Evolutionary conservation across 2,797 vertebrate species (phyloP).

Genomic region (Chelon auratus): DNA sequence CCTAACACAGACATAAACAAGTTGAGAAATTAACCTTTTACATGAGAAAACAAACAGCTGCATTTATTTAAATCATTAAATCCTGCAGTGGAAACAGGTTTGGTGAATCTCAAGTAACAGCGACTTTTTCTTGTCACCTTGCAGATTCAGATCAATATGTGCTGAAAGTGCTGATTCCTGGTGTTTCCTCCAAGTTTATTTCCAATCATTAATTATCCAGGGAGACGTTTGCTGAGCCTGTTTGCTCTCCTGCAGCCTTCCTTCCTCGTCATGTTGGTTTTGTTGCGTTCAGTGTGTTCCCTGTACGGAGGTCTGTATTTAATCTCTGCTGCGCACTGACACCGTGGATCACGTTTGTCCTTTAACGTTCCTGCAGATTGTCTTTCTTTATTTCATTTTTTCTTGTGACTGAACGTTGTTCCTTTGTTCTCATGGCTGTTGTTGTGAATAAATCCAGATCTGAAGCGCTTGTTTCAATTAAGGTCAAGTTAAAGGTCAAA

Average conservation of each 20-base stretch:
- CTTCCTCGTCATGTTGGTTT: background rate
- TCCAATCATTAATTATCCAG: slow-evolving; percentile 10
- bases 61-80: background rate
- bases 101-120: background rate
- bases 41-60: background rate
- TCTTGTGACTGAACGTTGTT: background rate
- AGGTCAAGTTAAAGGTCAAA: slow-evolving; percentile 21
- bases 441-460: background rate
- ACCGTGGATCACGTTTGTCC: background rate
- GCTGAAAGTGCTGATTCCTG: slow-evolving; percentile 24
- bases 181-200: background rate
- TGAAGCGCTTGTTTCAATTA: background rate
- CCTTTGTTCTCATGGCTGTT: background rate
- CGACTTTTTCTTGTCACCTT: slow-evolving; percentile 17
- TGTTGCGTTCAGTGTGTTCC: background rate
- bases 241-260: background rate
- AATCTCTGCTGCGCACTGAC: background rate
- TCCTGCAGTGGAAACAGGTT: slow-evolving; percentile 29
- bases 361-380: background rate
- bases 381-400: background rate
- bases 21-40: background rate
- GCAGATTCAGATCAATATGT: slow-evolving; percentile 29
- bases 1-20: background rate
- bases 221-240: slow-evolving; percentile 10
- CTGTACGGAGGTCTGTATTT: background rate